A percentile compares a stretch with the other conserved stretches of the same genome.
Conservation (phyloP, 2,113 vertebrate genomes). For the Laticauda colubrina region DNA sequence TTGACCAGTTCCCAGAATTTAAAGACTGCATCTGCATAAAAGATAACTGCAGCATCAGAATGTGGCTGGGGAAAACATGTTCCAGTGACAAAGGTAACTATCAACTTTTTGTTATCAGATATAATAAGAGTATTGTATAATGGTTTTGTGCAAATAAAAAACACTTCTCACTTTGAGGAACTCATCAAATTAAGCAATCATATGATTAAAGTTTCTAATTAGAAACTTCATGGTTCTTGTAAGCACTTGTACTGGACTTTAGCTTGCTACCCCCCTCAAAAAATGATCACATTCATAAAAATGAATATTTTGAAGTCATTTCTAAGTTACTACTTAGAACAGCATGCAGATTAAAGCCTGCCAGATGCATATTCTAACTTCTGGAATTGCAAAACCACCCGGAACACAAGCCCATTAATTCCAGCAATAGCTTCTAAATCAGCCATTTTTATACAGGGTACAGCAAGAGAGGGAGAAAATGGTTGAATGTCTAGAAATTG, state of each 20-base stretch:
- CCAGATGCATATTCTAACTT: not conserved
- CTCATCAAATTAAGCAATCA: constrained; percentile 8
- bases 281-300: not conserved
- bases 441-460: not conserved
- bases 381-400: not conserved
- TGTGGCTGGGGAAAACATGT: constrained; percentile 71
- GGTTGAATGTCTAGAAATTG: not conserved
- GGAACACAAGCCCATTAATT: not conserved
- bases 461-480: not conserved
- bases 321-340: not conserved
- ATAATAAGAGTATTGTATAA: constrained; percentile 1
- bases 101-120: not conserved
- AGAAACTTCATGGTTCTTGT: not conserved
- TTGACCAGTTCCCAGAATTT: constrained; percentile 70
- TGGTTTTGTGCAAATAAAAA: not conserved
- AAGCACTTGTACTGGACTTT: not conserved
- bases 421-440: not conserved
- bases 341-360: not conserved
- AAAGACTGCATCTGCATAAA: constrained; percentile 75
- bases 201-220: not conserved
- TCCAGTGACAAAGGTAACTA: constrained; percentile 73
- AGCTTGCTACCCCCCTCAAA: not conserved
- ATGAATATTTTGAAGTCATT: not conserved
- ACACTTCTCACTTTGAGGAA: not conserved
- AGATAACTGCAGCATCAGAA: constrained; percentile 69